Evolutionary conservation across 1,140 invertebrate genomes (phyloP).

Genomic region (Bombus turneri): DNA sequence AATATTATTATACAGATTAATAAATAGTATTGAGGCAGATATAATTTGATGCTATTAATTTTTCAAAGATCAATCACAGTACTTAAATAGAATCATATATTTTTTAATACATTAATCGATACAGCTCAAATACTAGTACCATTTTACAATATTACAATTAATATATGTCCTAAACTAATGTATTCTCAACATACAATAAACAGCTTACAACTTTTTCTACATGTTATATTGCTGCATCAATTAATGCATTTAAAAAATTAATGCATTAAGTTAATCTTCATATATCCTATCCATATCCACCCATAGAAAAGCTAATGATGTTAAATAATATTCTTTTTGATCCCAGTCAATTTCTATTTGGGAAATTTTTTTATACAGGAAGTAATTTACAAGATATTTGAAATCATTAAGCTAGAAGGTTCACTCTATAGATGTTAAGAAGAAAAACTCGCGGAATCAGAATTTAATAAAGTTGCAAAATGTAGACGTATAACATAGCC

Average conservation of each 20-base stretch:
- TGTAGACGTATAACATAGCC: conserved; percentile 3
- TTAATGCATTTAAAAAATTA: background rate
- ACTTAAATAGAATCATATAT: background rate
- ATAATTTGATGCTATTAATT: background rate
- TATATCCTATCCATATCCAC: background rate
- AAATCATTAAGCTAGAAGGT: background rate
- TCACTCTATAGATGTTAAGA: background rate
- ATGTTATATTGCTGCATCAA: background rate
- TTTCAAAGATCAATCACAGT: background rate
- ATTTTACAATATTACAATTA: too few relatives aligned
- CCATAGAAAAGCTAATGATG: background rate
- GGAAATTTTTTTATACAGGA: background rate
- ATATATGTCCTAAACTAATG: too few relatives aligned
- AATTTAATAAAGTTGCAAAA: background rate
- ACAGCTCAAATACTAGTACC: too few relatives aligned
- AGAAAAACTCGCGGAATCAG: background rate
- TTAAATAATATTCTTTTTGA: too few relatives aligned
- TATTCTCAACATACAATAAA: too few relatives aligned
- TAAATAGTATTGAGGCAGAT: background rate
- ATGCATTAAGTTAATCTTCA: background rate
- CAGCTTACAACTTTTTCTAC: too few relatives aligned
- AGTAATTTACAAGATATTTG: background rate
- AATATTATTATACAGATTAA: background rate
- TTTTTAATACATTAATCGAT: too few relatives aligned
- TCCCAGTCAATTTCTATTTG: background rate